Percentiles rank a stretch among this genome's conserved stretches.
Conservation (phyloP, 2,797 vertebrate genomes). For the Helarctos malayanus region DNA sequence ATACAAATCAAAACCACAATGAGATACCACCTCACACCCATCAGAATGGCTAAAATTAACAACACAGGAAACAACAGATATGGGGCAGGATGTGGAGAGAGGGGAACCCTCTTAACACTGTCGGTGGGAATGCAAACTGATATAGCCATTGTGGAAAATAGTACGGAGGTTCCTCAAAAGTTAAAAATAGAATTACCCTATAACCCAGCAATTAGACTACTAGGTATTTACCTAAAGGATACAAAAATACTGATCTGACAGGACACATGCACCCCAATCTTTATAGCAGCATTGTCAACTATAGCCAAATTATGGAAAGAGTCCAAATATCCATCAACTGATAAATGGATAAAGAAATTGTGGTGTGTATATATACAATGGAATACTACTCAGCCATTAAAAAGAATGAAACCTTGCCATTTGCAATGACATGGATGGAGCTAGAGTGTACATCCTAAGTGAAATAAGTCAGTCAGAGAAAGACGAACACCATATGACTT, state of each 20-base stretch:
- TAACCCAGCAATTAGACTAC: not conserved
- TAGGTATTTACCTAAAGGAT: not conserved
- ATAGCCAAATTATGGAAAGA: not conserved
- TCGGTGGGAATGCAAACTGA: not conserved
- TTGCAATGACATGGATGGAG: too few relatives aligned
- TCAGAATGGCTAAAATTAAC: not conserved
- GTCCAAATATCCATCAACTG: not conserved
- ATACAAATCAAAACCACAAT: not conserved
- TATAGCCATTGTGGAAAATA: not conserved
- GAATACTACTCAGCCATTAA: too few relatives aligned
- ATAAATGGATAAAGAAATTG: not conserved
- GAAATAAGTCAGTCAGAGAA: not conserved
- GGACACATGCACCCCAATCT: not conserved
- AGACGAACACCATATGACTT: not conserved
- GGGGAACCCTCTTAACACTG: not conserved
- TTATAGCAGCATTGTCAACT: not conserved
- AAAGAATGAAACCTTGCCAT: too few relatives aligned
- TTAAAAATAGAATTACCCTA: too few relatives aligned
- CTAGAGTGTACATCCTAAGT: not conserved
- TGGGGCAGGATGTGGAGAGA: not conserved
- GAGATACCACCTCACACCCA: not conserved
- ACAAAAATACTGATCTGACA: not conserved
- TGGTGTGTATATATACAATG: too few relatives aligned
- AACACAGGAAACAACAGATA: not conserved
- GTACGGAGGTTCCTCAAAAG: not conserved